Percentiles rank a stretch among this genome's conserved stretches.
Conservation (phyloP, 2,797 vertebrate genomes). For the Periparus ater region DNA sequence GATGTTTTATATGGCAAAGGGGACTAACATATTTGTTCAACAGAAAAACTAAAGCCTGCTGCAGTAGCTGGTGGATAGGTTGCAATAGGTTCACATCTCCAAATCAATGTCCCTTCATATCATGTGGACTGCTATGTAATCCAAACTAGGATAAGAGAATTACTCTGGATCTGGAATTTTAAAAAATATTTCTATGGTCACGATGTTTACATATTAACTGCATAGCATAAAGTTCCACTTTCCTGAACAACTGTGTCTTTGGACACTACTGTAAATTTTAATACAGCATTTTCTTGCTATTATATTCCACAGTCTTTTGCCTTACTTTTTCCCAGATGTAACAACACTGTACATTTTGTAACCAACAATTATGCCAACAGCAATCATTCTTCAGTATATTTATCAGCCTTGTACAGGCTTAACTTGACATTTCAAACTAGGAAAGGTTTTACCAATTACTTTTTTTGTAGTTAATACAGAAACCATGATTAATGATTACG, state of each 20-base stretch:
- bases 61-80: background rate
- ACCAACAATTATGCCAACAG: background rate
- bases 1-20: background rate
- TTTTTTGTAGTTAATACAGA: slow-evolving; percentile 68
- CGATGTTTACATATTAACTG: background rate
- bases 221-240: background rate
- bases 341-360: background rate
- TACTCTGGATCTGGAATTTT: background rate
- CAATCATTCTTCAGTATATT: slow-evolving; percentile 36
- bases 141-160: background rate
- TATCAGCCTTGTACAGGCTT: slow-evolving; percentile 37
- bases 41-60: background rate
- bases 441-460: slow-evolving; percentile 47
- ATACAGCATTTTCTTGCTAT: background rate
- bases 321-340: background rate
- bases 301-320: background rate
- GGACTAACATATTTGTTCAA: background rate
- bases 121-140: background rate
- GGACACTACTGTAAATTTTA: background rate
- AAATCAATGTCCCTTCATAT: background rate
- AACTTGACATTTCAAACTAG: slow-evolving; percentile 65
- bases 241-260: background rate
- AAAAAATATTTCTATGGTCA: background rate
- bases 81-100: background rate
- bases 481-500: slow-evolving; percentile 73